Base-by-base conservation (phyloP, 1,140 invertebrate genomes). In the Carposina sasakii region DNA sequence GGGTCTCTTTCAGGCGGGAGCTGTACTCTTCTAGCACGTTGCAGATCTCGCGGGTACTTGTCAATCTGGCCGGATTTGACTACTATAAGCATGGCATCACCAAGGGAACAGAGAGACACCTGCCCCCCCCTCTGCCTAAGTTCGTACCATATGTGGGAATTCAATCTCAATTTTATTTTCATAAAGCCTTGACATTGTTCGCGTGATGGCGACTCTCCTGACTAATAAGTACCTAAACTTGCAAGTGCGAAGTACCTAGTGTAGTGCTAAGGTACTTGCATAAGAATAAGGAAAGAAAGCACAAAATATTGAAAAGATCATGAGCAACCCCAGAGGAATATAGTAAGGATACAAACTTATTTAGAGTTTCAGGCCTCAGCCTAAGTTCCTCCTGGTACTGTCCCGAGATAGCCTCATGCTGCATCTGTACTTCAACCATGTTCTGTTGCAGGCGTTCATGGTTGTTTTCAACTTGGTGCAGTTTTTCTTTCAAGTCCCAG, bases 371-470 rank as follows among this genome's bases (percentile, higher is more conserved):
- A 4, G 76, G 66, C 0, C 77, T 58, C 1, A 69, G 52, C 0
- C 74, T 56, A 13, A 79, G 48, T 28, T 83, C 79, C 1, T 75
- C 69, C 45, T 79, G 72, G 48, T 75, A 75, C 40, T 72, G 66
- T 0, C 58, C 71, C 16, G 73, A 75, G 33, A 75, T 56, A 15
- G 71, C 58, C 34, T 81, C 77, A 47, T 74, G 53, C 54, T 83
- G 69, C 76, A 79, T 79, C 41, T 83, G 79, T 22, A 78, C 62
- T 10, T 81, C 71, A 19, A 81, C 63, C 68, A 81, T 76, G 49
- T 81, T 81, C 48, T 81, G 77, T 45, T 78, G 74, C 24, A 79
- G 55, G 0, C 70, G 62, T 57, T 81, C 79, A 57, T 76, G 67
- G 43, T 72, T 70, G 16, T 54, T 61, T 44, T 76, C 63, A 0